Evolutionary conservation across 1,140 invertebrate genomes (phyloP), one percentile per base, ranked within the genome.

Genomic region (Hestina assimilis): DNA sequence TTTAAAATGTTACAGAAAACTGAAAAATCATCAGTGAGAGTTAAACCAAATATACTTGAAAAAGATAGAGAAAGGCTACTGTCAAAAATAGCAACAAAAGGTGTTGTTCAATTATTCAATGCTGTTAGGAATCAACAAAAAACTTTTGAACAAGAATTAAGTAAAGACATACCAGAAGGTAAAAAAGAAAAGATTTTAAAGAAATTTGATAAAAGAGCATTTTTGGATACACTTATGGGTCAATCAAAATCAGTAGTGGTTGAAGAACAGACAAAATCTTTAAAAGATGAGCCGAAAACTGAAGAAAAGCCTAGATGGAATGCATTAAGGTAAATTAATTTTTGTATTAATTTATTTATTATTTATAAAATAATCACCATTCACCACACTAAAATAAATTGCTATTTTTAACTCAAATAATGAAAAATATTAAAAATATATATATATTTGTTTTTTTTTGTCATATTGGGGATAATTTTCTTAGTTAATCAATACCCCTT

Each of bases 41-140:
- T 92, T 0, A 97, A 96, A 89, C 95, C 95, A 54, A 91, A 92
- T 47, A 89, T 94, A 60, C 80, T 91, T 57, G 92, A 95, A 63
- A 92, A 93, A 72, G 92, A 95, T 58, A 90, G 92, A 60, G 96
- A 97, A 86, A 92, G 91, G 65, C 87, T 91, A 35, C 80, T 97
- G 46, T 89, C 93, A 21, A 96, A 94, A 91, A 95, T 97, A 66
- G 96, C 96, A 11, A 97, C 95, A 52, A 96, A 94, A 77, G 96
- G 96, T 74, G 95, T 97, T 3, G 95, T 98, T 0, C 95, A 97
- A 79, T 87, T 98, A 61, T 98, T 98, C 65, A 98, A 98, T 91
- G 94, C 96, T 15, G 96, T 98, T 0, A 92, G 91, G 73, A 91
- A 93, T 64, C 96, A 97, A 84, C 96, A 97, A 81, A 94, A 93